Evolutionary conservation across 2,888 invertebrate species (phyloP), one percentile per base, ranked within the genome.

Genomic region (Microctonus aethiopoides): DNA sequence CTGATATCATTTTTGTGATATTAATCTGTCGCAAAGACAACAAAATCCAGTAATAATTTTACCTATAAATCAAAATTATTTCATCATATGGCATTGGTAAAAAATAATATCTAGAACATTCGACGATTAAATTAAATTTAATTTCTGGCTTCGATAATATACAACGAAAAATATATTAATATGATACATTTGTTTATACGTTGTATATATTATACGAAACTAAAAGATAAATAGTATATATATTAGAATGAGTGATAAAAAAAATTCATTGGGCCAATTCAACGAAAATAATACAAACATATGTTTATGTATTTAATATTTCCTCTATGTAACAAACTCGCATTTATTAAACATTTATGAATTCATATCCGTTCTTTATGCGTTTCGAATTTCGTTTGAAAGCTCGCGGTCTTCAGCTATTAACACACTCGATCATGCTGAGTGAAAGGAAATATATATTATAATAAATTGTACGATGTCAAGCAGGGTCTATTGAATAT

Each of bases 361-460:
- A n/a, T 46, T 46, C 46, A 46, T 46, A 46, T 46, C 16, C 46
- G 46, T 46, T 46, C 6, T 46, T 9, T 16, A 20, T 29, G 20
- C 13, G 51, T 63, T 63, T 63, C 41, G 9, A 16, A 6, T 63
- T 34, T 29, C 3, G 29, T 29, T 29, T 29, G 7, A 5, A 29
- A 1, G 7, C 6, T 20, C n/a, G n/a, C n/a, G n/a, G n/a, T n/a
- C n/a, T n/a, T n/a, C n/a, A n/a, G n/a, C 39, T 16, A 1, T n/a
- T 7, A 46, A 46, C 9, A 46, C n/a, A n/a, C n/a, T n/a, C n/a
- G 5, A 6, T 41, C n/a, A 4, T 46, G 61, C 24, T 61, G 24
- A 61, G 61, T 41, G 61, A 61, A 61, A 61, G 36, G 41, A 63
- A 46, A 26, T n/a, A n/a, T n/a, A n/a, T n/a, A n/a, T n/a, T n/a